Evolutionary conservation across 2,113 vertebrate species (phyloP).

Genomic region (Equus przewalskii): DNA sequence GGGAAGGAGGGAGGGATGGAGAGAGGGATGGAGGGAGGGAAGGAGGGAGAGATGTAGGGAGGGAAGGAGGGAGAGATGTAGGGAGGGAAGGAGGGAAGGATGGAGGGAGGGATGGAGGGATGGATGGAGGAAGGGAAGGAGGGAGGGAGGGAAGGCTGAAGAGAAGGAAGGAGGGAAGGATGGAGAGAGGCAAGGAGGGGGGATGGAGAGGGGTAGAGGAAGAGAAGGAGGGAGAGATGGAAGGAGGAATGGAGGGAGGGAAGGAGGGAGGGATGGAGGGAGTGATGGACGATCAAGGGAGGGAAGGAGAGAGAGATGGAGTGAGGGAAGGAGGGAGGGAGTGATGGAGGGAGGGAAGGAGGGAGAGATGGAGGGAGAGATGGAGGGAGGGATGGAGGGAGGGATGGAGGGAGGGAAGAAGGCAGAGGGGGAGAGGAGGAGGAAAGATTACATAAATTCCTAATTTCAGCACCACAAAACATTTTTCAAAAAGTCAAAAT

Average conservation of each 20-base stretch:
- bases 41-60: not conserved
- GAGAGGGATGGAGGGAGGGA: too few species aligned
- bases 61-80: not conserved
- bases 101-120: not conserved
- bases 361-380: too few species aligned
- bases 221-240: too few species aligned
- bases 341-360: not conserved
- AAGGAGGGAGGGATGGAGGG: too few species aligned
- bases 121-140: not conserved
- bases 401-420: not conserved
- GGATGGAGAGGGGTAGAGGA: not conserved
- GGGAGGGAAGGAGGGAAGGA: not conserved
- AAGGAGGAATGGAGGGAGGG: too few species aligned
- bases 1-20: too few species aligned
- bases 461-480: not conserved
- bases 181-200: not conserved
- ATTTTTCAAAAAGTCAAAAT: constrained; percentile 10
- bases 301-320: not conserved
- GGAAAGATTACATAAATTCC: too few species aligned
- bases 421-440: not conserved
- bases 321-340: not conserved
- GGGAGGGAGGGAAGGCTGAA: not conserved
- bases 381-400: too few species aligned
- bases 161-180: not conserved
- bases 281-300: too few species aligned